phyloP scores from a whole-genome alignment of 2,113 vertebrate species.

The Pao palembangensis region DNA sequence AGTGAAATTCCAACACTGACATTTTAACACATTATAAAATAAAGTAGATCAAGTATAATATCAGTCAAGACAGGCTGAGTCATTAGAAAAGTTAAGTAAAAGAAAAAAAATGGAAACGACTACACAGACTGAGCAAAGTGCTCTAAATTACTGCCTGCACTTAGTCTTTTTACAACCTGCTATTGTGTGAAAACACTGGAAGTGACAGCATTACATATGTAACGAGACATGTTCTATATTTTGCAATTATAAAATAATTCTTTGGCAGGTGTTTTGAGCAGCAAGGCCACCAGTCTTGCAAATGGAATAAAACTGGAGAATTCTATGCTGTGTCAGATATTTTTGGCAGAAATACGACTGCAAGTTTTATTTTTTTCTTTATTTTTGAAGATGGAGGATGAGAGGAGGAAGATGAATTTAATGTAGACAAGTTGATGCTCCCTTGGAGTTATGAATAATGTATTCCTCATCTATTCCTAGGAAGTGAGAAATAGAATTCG shows the following conservation, averaged over 20 bases:
- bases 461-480: slow-evolving; percentile 67
- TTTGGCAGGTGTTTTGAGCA: slow-evolving; percentile 40
- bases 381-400: slow-evolving; percentile 38
- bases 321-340: slow-evolving; percentile 67
- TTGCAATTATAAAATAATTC: slow-evolving; percentile 18
- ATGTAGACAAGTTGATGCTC: slow-evolving; percentile 72
- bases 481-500: slow-evolving; percentile 72
- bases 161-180: neutral
- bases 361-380: too few species aligned
- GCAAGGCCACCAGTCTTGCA: slow-evolving; percentile 13
- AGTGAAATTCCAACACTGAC: too few species aligned
- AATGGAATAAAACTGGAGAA: slow-evolving; percentile 60
- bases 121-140: too few species aligned
- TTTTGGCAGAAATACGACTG: slow-evolving; percentile 61
- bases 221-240: neutral
- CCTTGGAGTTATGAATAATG: slow-evolving; percentile 75
- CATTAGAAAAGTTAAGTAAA: too few species aligned
- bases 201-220: neutral
- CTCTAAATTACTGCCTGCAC: too few species aligned
- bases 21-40: too few species aligned
- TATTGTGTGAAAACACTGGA: neutral
- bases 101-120: too few species aligned
- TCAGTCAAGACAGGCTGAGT: too few species aligned
- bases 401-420: slow-evolving; percentile 65
- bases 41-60: too few species aligned